These are phyloP conservation scores for Aphis craccivora DNA, from an alignment of 1,140 invertebrate genomes.

Conservation along the genomic window DNA sequence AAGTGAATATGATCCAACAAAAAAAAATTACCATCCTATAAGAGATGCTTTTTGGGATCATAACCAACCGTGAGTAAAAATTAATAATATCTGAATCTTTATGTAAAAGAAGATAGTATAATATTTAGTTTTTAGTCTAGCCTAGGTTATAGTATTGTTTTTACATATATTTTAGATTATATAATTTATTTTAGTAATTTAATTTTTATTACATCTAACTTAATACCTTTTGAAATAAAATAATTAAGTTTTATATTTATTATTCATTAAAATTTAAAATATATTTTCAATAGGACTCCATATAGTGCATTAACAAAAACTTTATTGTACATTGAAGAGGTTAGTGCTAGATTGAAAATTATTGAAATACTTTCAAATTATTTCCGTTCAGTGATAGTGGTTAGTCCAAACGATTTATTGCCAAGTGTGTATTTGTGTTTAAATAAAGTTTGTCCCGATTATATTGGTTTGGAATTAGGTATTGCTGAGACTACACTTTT, in stretches of 20 bases:
- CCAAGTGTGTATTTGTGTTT: constrained; percentile 93
- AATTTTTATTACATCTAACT: background rate
- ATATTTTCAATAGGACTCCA: constrained; percentile 75
- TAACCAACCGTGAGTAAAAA: constrained; percentile 72
- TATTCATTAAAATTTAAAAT: background rate
- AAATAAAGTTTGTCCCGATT: constrained; percentile 94
- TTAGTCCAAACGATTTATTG: constrained; percentile 88
- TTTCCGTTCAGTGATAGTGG: constrained; percentile 88
- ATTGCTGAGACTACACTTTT: constrained; percentile 93
- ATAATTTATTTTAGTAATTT: background rate
- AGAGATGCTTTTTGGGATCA: constrained; percentile 86
- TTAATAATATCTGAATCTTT: background rate
- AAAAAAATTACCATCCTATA: constrained; percentile 83
- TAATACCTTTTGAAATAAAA: background rate
- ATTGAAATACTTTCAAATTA: constrained; percentile 94
- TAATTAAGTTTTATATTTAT: background rate
- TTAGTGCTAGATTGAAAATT: constrained; percentile 89
- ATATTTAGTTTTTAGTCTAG: background rate
- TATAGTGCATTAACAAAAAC: constrained; percentile 92
- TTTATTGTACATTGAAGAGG: constrained; percentile 89
- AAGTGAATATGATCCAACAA: constrained; percentile 76
- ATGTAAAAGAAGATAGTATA: background rate
- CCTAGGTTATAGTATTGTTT: background rate
- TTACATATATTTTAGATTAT: background rate
- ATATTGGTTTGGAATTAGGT: constrained; percentile 88